Evolutionary conservation across 2,113 vertebrate species (phyloP).

Genomic region (Stigmatopora nigra): DNA sequence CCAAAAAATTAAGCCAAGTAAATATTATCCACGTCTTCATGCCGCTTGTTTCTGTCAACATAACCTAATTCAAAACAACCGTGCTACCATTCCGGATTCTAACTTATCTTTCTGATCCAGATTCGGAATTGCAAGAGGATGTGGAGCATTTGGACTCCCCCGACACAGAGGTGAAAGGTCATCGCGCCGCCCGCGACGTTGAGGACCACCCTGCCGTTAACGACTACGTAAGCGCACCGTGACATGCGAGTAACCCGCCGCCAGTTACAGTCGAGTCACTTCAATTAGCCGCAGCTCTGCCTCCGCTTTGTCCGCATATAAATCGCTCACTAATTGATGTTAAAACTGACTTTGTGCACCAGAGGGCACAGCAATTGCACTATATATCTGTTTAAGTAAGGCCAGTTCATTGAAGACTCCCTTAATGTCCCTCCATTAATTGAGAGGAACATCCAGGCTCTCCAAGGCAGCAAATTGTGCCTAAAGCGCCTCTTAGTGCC

Average conservation of each 20-base stretch:
- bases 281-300: constrained; percentile 45
- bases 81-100: not conserved
- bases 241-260: constrained; percentile 19
- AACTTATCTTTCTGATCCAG: constrained; percentile 30
- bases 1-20: too few relatives aligned
- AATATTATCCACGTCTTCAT: not conserved
- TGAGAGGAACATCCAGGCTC: constrained; percentile 69
- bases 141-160: constrained; percentile 47
- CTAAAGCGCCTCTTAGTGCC: constrained; percentile 46
- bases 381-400: constrained; percentile 75
- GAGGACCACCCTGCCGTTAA: constrained; percentile 58
- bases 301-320: constrained; percentile 59
- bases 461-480: constrained; percentile 66
- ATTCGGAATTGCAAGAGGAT: constrained; percentile 46
- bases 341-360: constrained; percentile 69
- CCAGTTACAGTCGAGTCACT: constrained; percentile 37
- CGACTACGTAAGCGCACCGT: constrained; percentile 67
- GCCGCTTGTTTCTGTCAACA: not conserved
- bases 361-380: constrained; percentile 70
- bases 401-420: constrained; percentile 70
- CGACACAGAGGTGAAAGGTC: constrained; percentile 52
- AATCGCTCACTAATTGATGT: constrained; percentile 72
- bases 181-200: constrained; percentile 66
- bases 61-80: constrained; percentile 16
- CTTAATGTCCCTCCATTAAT: constrained; percentile 71